phyloP scores from a whole-genome alignment of 2,888 invertebrate genomes.

The Agriopis leucophaearia region DNA sequence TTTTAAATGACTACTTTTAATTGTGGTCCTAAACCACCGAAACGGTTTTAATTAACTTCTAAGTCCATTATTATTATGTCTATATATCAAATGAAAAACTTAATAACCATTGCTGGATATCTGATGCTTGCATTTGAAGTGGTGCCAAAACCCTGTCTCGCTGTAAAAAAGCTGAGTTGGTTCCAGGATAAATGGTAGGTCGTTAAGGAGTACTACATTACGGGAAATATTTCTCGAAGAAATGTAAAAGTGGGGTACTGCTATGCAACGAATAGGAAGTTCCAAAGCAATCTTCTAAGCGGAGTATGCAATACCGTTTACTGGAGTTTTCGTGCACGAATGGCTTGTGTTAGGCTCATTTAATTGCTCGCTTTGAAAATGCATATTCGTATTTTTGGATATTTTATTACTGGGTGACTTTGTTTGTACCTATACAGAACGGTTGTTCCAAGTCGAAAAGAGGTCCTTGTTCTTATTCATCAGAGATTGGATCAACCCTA shows the following conservation, averaged over 20 bases:
- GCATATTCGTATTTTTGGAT: not conserved
- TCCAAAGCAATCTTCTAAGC: constrained; percentile 18
- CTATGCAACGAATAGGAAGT: constrained; percentile 10
- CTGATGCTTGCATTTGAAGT: constrained; percentile 54
- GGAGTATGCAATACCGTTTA: constrained; percentile 3
- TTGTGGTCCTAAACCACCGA: too few species aligned
- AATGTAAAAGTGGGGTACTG: constrained; percentile 1
- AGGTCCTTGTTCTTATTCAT: too few species aligned
- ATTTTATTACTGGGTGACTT: not conserved
- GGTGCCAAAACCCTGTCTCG: constrained; percentile 23
- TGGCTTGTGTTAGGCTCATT: not conserved
- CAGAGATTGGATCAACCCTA: too few species aligned
- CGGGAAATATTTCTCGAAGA: not conserved
- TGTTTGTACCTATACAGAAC: not conserved
- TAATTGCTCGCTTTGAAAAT: constrained; percentile 5
- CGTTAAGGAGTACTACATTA: constrained; percentile 3
- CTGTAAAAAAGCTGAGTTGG: constrained; percentile 5
- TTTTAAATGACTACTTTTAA: too few species aligned
- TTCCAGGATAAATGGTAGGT: not conserved
- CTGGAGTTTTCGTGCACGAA: constrained; percentile 7
- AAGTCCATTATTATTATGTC: too few species aligned
- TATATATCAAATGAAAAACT: too few species aligned
- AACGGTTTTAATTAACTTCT: too few species aligned
- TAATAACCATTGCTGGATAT: not conserved
- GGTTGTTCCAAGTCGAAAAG: too few species aligned